These are phyloP conservation scores for Diarsia rubi DNA, from an alignment of 2,888 invertebrate species.

Conservation along the genomic window DNA sequence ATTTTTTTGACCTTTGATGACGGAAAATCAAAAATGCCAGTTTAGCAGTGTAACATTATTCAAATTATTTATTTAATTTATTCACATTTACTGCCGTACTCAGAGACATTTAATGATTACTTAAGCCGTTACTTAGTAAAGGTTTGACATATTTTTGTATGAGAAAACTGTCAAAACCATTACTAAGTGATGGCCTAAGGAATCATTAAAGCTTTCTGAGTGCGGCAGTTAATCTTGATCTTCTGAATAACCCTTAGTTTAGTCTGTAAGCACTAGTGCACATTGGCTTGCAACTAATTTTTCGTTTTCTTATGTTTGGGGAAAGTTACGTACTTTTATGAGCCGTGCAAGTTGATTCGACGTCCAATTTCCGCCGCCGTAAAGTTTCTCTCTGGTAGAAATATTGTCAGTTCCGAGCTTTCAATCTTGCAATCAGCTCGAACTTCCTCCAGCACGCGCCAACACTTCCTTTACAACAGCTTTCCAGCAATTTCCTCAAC, in stretches of 20 bases:
- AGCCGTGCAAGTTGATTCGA: not conserved
- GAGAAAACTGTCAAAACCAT: too few species aligned
- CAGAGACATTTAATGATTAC: too few species aligned
- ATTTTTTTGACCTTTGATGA: not conserved
- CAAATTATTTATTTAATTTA: not conserved
- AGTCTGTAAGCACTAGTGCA: not conserved
- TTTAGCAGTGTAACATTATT: not conserved
- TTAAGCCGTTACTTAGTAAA: too few species aligned
- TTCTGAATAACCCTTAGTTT: not conserved
- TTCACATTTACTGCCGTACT: too few species aligned
- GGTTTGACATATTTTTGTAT: too few species aligned
- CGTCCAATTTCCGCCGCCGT: conserved; percentile 14
- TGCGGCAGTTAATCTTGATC: too few species aligned
- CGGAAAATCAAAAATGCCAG: not conserved
- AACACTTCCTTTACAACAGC: conserved; percentile 27
- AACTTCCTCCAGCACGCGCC: conserved; percentile 17
- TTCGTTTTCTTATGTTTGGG: conserved; percentile 11
- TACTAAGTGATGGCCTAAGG: too few species aligned
- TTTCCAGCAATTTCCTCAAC: conserved; percentile 34
- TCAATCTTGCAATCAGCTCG: conserved; percentile 8
- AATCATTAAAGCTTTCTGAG: too few species aligned
- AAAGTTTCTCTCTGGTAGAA: conserved; percentile 2
- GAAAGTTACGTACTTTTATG: conserved; percentile 1
- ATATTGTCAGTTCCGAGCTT: conserved; percentile 23
- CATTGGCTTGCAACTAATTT: not conserved